Conservation (phyloP, 2,113 vertebrate species). For the Amphiprion ocellaris region DNA sequence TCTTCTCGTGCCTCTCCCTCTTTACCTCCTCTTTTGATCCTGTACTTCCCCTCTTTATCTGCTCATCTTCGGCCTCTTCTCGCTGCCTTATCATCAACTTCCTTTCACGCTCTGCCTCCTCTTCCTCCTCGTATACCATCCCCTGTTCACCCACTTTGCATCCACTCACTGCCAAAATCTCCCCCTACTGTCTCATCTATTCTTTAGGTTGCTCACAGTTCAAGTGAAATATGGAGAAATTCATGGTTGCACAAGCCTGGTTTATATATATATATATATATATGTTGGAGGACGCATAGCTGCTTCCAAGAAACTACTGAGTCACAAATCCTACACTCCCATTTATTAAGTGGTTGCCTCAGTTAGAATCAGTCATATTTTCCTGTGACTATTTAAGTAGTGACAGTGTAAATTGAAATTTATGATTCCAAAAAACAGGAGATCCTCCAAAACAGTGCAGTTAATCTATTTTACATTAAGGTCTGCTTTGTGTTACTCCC, state of each 20-base stretch:
- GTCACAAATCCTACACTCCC: not conserved
- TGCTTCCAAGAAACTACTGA: not conserved
- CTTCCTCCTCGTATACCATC: conserved; percentile 29
- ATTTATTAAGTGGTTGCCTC: not conserved
- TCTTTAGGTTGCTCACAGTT: not conserved
- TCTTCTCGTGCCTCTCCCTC: conserved; percentile 31
- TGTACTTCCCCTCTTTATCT: conserved; percentile 51
- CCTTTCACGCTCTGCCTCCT: conserved; percentile 32
- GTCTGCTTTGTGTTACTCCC: not conserved
- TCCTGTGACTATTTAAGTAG: not conserved
- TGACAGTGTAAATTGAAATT: not conserved
- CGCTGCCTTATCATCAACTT: conserved; percentile 31
- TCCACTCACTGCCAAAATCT: not conserved
- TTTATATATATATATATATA: no score
- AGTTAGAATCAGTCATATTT: conserved; percentile 14
- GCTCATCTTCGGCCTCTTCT: conserved; percentile 38
- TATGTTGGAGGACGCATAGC: not conserved
- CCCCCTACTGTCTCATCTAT: not conserved
- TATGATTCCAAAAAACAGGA: not conserved
- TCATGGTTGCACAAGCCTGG: not conserved
- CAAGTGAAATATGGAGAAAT: not conserved
- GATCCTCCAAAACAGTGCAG: not conserved
- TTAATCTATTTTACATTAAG: not conserved
- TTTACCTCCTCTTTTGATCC: conserved; percentile 31
- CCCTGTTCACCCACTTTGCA: conserved; percentile 27